phyloP scores from a whole-genome alignment of 2,797 vertebrate species.

The Smutsia temminckii region DNA sequence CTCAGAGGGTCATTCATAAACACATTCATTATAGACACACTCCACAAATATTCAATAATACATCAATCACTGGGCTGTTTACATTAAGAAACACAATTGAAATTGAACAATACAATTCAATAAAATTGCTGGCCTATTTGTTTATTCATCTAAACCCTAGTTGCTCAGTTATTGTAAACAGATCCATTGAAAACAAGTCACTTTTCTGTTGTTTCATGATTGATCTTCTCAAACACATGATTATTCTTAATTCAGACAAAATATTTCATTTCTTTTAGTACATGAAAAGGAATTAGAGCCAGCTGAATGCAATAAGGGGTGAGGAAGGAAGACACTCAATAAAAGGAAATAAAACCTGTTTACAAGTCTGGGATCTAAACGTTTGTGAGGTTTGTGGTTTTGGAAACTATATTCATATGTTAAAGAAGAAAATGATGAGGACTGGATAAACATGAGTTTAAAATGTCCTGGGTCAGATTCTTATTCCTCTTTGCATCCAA shows the following conservation, averaged over 20 bases:
- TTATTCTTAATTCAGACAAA: constrained; percentile 73
- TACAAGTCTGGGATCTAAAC: constrained; percentile 80
- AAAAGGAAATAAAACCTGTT: constrained; percentile 80
- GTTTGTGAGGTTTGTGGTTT: constrained; percentile 78
- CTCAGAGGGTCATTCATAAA: constrained; percentile 77
- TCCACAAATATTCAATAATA: constrained; percentile 73
- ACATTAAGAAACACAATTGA: constrained; percentile 73
- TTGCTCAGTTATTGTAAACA: constrained; percentile 74
- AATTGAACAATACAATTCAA: constrained; percentile 79
- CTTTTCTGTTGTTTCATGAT: constrained; percentile 70
- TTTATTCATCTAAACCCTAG: constrained; percentile 76
- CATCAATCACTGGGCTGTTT: constrained; percentile 75
- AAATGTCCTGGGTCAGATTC: constrained; percentile 58
- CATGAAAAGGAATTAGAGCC: constrained; percentile 70
- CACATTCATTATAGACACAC: constrained; percentile 75
- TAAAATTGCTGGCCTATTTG: constrained; percentile 78
- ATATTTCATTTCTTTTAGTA: constrained; percentile 78
- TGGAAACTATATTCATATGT: constrained; percentile 79
- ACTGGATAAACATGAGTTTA: constrained; percentile 72
- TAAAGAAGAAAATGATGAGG: constrained; percentile 72
- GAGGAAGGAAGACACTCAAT: constrained; percentile 75
- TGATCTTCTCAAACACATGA: constrained; percentile 76
- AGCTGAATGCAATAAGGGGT: constrained; percentile 70
- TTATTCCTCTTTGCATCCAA: constrained; percentile 31
- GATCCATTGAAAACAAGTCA: constrained; percentile 75